These are phyloP conservation scores for Habroteleia sp. DNA, from an alignment of 2,888 invertebrate species.

Conservation along the genomic window DNA sequence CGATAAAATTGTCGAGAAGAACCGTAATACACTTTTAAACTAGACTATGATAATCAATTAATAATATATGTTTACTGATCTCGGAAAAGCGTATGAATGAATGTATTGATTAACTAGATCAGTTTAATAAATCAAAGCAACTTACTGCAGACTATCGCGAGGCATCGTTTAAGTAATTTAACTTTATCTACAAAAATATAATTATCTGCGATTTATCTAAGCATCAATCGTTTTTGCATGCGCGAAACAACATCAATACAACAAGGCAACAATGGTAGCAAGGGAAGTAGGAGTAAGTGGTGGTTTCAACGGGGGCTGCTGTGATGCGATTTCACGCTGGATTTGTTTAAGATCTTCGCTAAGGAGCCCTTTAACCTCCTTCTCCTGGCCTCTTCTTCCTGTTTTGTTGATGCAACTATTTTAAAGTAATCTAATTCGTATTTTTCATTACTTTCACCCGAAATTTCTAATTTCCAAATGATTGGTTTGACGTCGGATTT, in stretches of 20 bases:
- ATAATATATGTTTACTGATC: slow-evolving; percentile 45
- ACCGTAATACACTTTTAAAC: slow-evolving; percentile 13
- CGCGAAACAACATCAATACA: slow-evolving; percentile 1
- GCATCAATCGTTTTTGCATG: background rate
- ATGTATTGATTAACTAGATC: slow-evolving; percentile 35
- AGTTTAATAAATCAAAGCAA: slow-evolving; percentile 41
- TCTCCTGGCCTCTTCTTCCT: slow-evolving; percentile 32
- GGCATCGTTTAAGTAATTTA: slow-evolving; percentile 37
- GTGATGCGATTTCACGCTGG: slow-evolving; percentile 87
- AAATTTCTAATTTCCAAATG: slow-evolving; percentile 4
- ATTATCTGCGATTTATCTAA: background rate
- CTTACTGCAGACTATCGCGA: slow-evolving; percentile 18
- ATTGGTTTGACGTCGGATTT: slow-evolving; percentile 4
- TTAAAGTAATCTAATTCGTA: slow-evolving; percentile 42
- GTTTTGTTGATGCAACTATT: slow-evolving; percentile 29
- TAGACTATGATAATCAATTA: slow-evolving; percentile 42
- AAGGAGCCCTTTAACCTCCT: slow-evolving; percentile 79
- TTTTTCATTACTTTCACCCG: slow-evolving; percentile 25
- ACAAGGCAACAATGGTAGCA: slow-evolving; percentile 14
- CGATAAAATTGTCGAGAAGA: slow-evolving; percentile 33
- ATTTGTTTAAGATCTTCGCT: slow-evolving; percentile 85
- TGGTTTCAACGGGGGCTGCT: slow-evolving; percentile 79
- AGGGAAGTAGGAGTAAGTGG: slow-evolving; percentile 78
- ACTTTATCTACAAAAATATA: slow-evolving; percentile 2
- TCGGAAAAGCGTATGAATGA: slow-evolving; percentile 35